A percentile compares a stretch with the other conserved stretches of the same genome.
These are phyloP conservation scores for Himalopsyche anomala DNA, from an alignment of 2,888 invertebrate species.

Conservation along the genomic window DNA sequence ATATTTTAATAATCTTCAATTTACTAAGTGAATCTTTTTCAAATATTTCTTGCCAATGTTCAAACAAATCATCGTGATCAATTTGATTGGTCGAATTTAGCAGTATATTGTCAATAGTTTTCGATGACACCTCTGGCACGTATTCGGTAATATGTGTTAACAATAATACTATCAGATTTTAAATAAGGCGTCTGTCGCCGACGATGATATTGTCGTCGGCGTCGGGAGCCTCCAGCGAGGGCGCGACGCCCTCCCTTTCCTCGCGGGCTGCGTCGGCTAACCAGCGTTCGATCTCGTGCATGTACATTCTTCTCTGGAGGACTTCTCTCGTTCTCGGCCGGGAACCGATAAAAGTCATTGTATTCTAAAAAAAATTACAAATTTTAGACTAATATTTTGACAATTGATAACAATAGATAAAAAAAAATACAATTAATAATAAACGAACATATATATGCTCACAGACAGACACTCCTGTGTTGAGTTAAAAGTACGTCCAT, in stretches of 20 bases:
- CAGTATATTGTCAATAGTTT: neutral
- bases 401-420: too few relatives aligned
- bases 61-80: too few relatives aligned
- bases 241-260: slow-evolving; percentile 69
- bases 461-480: too few relatives aligned
- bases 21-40: too few relatives aligned
- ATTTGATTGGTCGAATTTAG: neutral
- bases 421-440: too few relatives aligned
- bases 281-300: slow-evolving; percentile 85
- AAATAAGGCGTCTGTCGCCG: slow-evolving; percentile 55
- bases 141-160: neutral
- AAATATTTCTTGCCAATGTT: too few relatives aligned
- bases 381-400: neutral
- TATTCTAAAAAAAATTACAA: slow-evolving; percentile 68
- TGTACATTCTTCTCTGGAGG: slow-evolving; percentile 86
- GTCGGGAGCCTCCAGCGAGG: neutral
- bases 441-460: too few relatives aligned
- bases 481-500: too few relatives aligned
- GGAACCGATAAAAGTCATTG: slow-evolving; percentile 84
- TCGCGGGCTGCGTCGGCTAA: slow-evolving; percentile 81
- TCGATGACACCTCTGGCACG: neutral
- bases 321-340: slow-evolving; percentile 86
- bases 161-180: slow-evolving; percentile 17
- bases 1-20: too few relatives aligned
- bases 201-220: slow-evolving; percentile 38